Evolutionary conservation across 1,140 invertebrate genomes (phyloP), one percentile per base, ranked within the genome.

Genomic region (Melipona quadrifasciata): DNA sequence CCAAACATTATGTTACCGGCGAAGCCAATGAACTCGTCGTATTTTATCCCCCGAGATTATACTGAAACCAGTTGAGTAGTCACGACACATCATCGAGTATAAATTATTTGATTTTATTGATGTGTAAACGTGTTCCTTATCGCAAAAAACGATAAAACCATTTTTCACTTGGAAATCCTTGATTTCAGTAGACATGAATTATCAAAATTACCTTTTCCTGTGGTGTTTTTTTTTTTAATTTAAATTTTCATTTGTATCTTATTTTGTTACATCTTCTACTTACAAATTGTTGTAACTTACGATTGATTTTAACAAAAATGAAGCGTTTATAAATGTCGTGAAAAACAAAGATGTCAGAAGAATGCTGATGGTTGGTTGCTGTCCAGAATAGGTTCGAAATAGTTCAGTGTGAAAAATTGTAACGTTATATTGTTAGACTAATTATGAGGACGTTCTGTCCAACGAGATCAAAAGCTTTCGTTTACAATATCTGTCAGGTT

Each of bases 271-370:
- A 31, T 31, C 31, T 2, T 31, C 31, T 31, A 31, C 31, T 2
- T 31, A 2, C 39, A 47, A 47, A 47, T 67, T 12, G 16, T 8
- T 21, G 11, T 86, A 83, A 91, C 90, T 91, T 91, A 91, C 67
- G 81, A 58, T n/a, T 58, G 89, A 92, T 84, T 74, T 65, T 92
- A 90, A 92, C 88, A 78, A 92, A 88, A 86, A 92, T 78, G 80
- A 80, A 89, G 65, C 76, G 76, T 87, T 90, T 88, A 89, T 88
- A 89, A 86, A 72, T 84, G 87, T 88, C 81, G n/a, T 73, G 16
- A 51, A 74, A 77, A 77, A 24, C 80, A 82, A 86, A 88, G 85
- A 88, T 78, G 47, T 82, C n/a, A 39, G 31, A 12, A 80, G 72
- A 67, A 51, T 86, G 53, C 31, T 31, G 31, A 61, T 67, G 79